Base-by-base conservation (phyloP, 2,888 invertebrate genomes). In the Tachystola acroxantha region DNA sequence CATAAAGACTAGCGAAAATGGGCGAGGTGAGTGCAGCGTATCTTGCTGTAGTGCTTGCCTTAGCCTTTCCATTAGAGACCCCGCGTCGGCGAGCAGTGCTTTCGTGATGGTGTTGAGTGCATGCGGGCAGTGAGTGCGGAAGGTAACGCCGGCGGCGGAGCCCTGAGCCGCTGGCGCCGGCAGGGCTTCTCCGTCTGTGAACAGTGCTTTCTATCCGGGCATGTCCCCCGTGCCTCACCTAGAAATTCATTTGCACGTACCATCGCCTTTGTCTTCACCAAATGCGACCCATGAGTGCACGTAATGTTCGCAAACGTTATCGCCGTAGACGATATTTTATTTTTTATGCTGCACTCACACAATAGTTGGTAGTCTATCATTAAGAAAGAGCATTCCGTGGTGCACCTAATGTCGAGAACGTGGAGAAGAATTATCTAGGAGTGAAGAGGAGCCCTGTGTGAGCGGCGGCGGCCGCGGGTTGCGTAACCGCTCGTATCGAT, bases 21-120 rank as follows among this genome's bases (percentile, higher is more conserved):
- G 86, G 86, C 84, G 86, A 86, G 86, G 86, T 86, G 85, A 86
- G 86, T 86, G 80, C 71, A 64, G 78, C 75, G 82, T 50, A 50
- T 60, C 77, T 79, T 78, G 66, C 67, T 68, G 84, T 84, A 85
- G 81, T 80, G 81, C 71, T 81, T 82, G 65, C 64, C 25, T 65
- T 74, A 70, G 71, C 61, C 62, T 76, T 75, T 72, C 53, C 64
- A 71, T 66, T 72, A 74, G 71, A 59, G 53, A 59, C 45, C 52
- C 57, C 55, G 53, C 50, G 47, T 50, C 58, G 46, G 72, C 73
- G 76, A 60, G 1, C 12, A 10, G 27, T 11, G 27, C 27, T 11
- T 27, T 27, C 11, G 27, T 27, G 27, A 25, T 71, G 71, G 71
- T 70, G 71, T 33, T 37, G 28, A 76, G 78, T 81, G 81, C 81